Base-by-base conservation (phyloP, 2,113 vertebrate species). In the Heterochromis multidens region DNA sequence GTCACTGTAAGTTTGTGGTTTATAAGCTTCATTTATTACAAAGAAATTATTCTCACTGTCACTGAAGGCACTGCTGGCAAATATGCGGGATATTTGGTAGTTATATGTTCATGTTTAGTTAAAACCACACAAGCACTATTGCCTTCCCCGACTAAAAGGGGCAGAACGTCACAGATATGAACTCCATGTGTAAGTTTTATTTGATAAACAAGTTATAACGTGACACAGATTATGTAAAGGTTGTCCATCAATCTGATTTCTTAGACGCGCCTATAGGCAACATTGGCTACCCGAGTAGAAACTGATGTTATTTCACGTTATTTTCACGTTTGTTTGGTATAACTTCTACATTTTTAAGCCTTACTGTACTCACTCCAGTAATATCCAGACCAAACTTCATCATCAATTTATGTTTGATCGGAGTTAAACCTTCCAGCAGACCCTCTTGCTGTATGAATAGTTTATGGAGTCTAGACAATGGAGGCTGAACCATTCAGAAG, bases 1-100 rank as follows among this genome's bases (percentile, higher is more conserved):
- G 98, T 94, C 98, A 99, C 96, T 99, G 98, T 99, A 96, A 99
- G 98, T 98, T 93, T 35, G 27, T 56, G 58, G 1, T 61, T 85
- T 74, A 60, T 87, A 46, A 58, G 6, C 23, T 62, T 17, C 21
- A 35, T 61, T 5, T 17, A 19, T n/a, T 9, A 7, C 17, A 35
- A 43, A 65, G 1, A 83, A 62, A 49, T 19, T 3, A 11, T 13
- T 46, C 16, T 57, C 23, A 67, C 52, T 43, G 57, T 29, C 74
- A 16, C 17, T 25, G 35, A 49, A 54, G 59, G 14, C 25, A 23
- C 19, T 72, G 43, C 25, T 72, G 43, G 67, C 25, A 52, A 65
- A 70, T 13, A 8, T 21, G n/a, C 14, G 21, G 72, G 40, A 6
- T 74, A 58, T 67, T 63, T 35, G 46, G 17, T 74, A 13, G 43